These are phyloP conservation scores for Cebus imitator DNA, from an alignment of 2,113 vertebrate genomes.

Conservation along the genomic window DNA sequence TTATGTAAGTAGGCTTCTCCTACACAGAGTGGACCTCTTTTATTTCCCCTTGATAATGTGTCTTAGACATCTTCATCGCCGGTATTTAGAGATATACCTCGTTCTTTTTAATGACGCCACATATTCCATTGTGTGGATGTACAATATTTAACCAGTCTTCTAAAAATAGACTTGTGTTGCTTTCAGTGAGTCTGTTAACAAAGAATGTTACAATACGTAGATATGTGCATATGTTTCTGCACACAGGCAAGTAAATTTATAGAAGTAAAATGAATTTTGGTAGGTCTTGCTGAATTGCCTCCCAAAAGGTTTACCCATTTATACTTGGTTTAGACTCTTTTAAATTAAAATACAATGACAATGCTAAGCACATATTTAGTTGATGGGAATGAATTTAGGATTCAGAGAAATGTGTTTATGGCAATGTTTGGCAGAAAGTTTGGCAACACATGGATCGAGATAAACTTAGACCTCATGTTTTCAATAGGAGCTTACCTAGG, in stretches of 20 bases:
- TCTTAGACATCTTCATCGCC: neutral
- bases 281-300: neutral
- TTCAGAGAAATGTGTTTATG: neutral
- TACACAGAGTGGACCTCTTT: neutral
- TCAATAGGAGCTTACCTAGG: neutral
- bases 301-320: neutral
- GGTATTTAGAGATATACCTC: neutral
- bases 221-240: neutral
- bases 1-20: neutral
- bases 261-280: conserved; percentile 10
- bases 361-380: neutral
- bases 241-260: neutral
- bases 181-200: neutral
- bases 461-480: neutral
- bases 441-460: neutral
- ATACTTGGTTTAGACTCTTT: neutral
- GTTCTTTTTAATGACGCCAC: neutral
- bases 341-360: neutral
- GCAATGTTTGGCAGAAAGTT: neutral
- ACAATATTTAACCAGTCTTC: neutral
- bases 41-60: neutral
- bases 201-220: neutral
- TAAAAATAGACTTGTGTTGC: neutral
- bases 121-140: neutral
- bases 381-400: neutral